Evolutionary conservation across 2,888 invertebrate genomes (phyloP), one percentile per base, ranked within the genome.

Genomic region (Apodemia zela): DNA sequence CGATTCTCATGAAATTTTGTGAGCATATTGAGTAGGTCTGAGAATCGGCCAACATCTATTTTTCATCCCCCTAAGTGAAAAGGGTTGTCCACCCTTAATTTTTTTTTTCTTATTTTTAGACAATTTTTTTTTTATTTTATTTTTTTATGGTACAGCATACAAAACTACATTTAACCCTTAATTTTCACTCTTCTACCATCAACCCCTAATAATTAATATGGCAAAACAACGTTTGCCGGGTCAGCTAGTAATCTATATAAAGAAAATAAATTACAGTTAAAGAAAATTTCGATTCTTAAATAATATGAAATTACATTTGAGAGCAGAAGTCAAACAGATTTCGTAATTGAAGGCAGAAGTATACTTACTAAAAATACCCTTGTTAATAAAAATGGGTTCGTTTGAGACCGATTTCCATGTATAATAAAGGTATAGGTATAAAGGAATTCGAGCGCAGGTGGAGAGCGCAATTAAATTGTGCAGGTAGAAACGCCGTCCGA

Each of bases 401-500:
- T 72, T 72, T 71, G 68, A 73, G 72, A 72, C 67, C 62, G 66
- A 69, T 71, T 74, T 69, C 76, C 72, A 70, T 69, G 60, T 67
- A 66, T 54, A 54, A 33, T 49, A 59, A 29, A 29, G 47, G 58
- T 63, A 47, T 59, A 49, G 11, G 59, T 65, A 73, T 76, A 75
- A 76, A 74, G 71, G 77, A 81, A 82, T 80, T 81, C 74, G 73
- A 76, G 75, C 73, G 73, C 79, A 81, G 82, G 82, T 83, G 79
- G 78, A 77, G 75, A 79, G 77, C 68, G 83, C 84, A 89, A 89
- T 89, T 89, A 83, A 86, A 87, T 87, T 88, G 84, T 78, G 77
- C 80, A 78, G 80, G 84, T 80, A 75, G 75, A 72, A 73, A 71
- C 71, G 68, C 69, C 75, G 79, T 79, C 82, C 80, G 78, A 84